Conservation (phyloP, 2,113 vertebrate species). For the Burhinus bistriatus region DNA sequence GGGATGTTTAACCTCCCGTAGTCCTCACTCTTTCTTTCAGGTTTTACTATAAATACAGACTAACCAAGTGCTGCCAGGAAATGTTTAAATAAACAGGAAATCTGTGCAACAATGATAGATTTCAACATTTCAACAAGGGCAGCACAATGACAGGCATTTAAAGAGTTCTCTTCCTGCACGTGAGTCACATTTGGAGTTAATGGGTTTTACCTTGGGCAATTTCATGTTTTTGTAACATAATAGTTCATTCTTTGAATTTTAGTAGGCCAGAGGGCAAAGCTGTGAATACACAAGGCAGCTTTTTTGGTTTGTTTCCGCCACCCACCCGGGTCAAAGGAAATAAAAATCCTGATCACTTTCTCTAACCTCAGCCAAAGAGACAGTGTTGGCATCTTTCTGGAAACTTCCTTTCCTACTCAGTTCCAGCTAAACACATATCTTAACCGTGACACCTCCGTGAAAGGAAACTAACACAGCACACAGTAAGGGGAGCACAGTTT, state of each 20-base stretch:
- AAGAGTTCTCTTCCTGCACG: constrained; percentile 46
- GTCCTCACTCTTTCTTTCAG: background rate
- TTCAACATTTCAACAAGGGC: constrained; percentile 64
- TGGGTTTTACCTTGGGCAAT: constrained; percentile 60
- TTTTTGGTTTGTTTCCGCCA: background rate
- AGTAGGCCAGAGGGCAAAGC: constrained; percentile 32
- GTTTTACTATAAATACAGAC: constrained; percentile 51
- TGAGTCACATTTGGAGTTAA: constrained; percentile 64
- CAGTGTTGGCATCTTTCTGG: background rate
- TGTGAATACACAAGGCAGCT: constrained; percentile 7
- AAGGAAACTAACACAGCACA: background rate
- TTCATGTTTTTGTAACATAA: constrained; percentile 43
- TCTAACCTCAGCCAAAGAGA: background rate
- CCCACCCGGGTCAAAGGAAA: background rate
- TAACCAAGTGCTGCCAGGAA: constrained; percentile 71
- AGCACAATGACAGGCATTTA: constrained; percentile 63
- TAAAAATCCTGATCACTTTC: constrained; percentile 19
- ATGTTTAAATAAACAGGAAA: constrained; percentile 77
- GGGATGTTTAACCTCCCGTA: background rate
- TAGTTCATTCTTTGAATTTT: constrained; percentile 30
- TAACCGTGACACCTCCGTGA: background rate
- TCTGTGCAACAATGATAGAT: constrained; percentile 68
- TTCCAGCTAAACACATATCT: background rate
- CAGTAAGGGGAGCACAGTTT: background rate
- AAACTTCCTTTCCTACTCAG: background rate